Conservation (phyloP, 1,140 invertebrate genomes). For the Eriocheir sinensis region DNA sequence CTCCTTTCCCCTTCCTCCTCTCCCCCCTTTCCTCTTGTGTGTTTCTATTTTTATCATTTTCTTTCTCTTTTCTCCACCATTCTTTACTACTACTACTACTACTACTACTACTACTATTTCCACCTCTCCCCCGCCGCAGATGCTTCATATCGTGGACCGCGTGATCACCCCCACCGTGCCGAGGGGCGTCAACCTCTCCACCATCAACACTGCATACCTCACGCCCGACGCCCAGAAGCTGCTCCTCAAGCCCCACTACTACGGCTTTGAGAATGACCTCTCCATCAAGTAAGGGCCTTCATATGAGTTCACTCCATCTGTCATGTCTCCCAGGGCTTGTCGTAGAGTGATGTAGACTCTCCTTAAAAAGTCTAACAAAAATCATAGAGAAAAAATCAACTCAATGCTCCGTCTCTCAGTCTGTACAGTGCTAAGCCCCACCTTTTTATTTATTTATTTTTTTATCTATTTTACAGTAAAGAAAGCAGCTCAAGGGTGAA, state of each 20-base stretch:
- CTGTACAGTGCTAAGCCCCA: no score
- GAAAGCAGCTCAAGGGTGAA: no score
- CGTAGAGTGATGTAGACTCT: no score
- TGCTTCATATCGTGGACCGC: constrained; percentile 70
- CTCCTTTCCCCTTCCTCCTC: no score
- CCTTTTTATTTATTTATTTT: no score
- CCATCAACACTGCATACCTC: neutral
- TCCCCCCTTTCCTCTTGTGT: neutral
- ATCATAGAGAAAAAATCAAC: no score
- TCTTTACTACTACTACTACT: neutral
- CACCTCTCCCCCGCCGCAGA: constrained; percentile 25
- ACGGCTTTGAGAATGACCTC: constrained; percentile 52
- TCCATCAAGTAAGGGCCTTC: constrained; percentile 54
- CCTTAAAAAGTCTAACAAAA: no score
- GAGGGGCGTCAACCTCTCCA: neutral
- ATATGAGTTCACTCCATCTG: neutral
- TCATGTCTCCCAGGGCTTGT: no score
- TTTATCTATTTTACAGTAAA: no score
- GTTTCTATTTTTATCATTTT: neutral
- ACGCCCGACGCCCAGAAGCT: constrained; percentile 66
- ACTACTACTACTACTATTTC: neutral
- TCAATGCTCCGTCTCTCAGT: no score
- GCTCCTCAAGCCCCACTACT: constrained; percentile 58
- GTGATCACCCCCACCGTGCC: constrained; percentile 63
- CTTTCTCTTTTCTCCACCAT: no score